Evolutionary conservation across 2,888 invertebrate genomes (phyloP).

Genomic region (Chloroclystis v-ata): DNA sequence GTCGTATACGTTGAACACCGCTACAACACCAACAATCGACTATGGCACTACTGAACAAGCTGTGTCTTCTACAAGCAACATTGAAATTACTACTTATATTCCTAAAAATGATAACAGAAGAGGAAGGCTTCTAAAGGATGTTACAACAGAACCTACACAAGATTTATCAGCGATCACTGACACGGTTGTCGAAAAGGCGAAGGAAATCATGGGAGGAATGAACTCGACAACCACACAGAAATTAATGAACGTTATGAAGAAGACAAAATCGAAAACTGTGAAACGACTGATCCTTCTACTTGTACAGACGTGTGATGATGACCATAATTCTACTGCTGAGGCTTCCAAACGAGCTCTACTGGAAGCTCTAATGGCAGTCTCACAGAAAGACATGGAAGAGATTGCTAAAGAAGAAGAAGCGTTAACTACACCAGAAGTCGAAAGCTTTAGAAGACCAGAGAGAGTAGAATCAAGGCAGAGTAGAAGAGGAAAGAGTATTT

Average conservation of each 20-base stretch:
- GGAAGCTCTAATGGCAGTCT: slow-evolving; percentile 82
- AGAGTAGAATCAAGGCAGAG: slow-evolving; percentile 49
- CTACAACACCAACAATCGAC: slow-evolving; percentile 47
- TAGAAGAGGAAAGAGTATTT: slow-evolving; percentile 55
- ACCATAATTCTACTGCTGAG: slow-evolving; percentile 83
- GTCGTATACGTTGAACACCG: slow-evolving; percentile 34
- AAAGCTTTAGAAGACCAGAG: slow-evolving; percentile 46
- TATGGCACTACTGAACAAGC: slow-evolving; percentile 53
- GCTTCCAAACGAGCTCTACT: slow-evolving; percentile 83
- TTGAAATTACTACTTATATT: slow-evolving; percentile 47
- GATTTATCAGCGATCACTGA: slow-evolving; percentile 81
- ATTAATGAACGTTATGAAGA: slow-evolving; percentile 88
- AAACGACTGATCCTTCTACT: slow-evolving; percentile 84
- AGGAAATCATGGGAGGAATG: slow-evolving; percentile 85
- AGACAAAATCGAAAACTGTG: slow-evolving; percentile 87
- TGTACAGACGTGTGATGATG: slow-evolving; percentile 87
- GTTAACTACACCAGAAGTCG: slow-evolving; percentile 40
- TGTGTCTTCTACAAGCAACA: slow-evolving; percentile 48
- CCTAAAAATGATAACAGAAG: slow-evolving; percentile 49
- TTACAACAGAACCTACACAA: slow-evolving; percentile 75
- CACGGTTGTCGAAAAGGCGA: slow-evolving; percentile 82
- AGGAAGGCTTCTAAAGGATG: slow-evolving; percentile 56
- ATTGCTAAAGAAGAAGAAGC: slow-evolving; percentile 60
- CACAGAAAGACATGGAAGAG: slow-evolving; percentile 75
- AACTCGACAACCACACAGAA: slow-evolving; percentile 86